A percentile compares a stretch with the other conserved stretches of the same genome.
phyloP scores from a whole-genome alignment of 2,888 invertebrate species.

The Cremastobaeus sp. region DNA sequence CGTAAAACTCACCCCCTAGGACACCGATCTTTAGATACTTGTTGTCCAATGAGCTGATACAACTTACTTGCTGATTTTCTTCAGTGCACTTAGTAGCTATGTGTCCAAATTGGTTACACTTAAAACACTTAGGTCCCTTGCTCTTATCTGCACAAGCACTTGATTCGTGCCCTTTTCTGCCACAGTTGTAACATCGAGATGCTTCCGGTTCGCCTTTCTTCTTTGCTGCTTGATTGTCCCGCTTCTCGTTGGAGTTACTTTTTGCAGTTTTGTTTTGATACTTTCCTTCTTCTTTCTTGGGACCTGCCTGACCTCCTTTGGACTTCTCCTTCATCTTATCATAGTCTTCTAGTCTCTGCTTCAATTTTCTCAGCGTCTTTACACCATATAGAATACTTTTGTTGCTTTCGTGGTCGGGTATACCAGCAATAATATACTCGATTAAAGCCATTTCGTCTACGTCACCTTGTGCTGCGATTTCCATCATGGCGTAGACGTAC shows the following conservation, averaged over 20 bases:
- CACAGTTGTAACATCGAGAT: constrained; percentile 31
- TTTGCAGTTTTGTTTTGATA: neutral
- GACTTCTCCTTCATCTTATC: constrained; percentile 32
- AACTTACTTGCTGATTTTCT: neutral
- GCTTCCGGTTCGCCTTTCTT: neutral
- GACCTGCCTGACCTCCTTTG: neutral
- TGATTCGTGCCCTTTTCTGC: neutral
- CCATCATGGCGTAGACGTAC: constrained; percentile 60
- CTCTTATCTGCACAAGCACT: neutral
- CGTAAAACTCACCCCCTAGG: neutral
- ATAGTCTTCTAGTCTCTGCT: constrained; percentile 45
- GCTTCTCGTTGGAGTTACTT: neutral
- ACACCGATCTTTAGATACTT: neutral
- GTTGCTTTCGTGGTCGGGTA: constrained; percentile 50
- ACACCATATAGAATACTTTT: constrained; percentile 51
- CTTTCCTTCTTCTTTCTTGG: neutral
- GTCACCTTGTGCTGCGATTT: constrained; percentile 54
- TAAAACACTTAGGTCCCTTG: constrained; percentile 20
- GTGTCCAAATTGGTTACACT: constrained; percentile 15
- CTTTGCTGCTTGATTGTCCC: neutral
- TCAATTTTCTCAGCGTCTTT: constrained; percentile 25
- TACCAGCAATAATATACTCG: constrained; percentile 58
- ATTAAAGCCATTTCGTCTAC: constrained; percentile 59
- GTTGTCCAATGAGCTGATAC: neutral
- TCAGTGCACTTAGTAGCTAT: constrained; percentile 1